Percentiles rank a stretch among this genome's conserved stretches.
phyloP scores from a whole-genome alignment of 2,113 vertebrate species.

The Eidolon helvum region DNA sequence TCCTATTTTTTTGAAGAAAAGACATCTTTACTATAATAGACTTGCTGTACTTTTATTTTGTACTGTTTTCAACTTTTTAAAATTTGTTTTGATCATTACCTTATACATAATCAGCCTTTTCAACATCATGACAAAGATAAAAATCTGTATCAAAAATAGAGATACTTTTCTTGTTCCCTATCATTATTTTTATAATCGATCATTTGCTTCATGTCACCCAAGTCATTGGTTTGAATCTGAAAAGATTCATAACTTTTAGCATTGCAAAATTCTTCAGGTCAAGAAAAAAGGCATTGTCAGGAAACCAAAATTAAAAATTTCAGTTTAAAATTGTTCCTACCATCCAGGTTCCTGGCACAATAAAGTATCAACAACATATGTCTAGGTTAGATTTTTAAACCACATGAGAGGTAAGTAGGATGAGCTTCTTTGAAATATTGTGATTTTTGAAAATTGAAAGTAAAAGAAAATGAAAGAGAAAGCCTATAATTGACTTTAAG shows the following conservation, averaged over 20 bases:
- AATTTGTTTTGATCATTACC: not conserved
- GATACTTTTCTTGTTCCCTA: not conserved
- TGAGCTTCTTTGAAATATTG: not conserved
- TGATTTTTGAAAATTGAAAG: constrained; percentile 54
- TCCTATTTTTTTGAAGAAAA: not conserved
- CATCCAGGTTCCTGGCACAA: constrained; percentile 17
- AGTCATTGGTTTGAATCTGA: not conserved
- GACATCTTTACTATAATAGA: not conserved
- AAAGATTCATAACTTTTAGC: constrained; percentile 9
- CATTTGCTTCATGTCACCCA: not conserved
- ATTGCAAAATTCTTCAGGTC: not conserved
- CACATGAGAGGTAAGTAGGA: constrained; percentile 16
- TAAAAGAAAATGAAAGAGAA: constrained; percentile 32
- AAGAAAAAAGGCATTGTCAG: not conserved
- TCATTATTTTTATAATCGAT: not conserved
- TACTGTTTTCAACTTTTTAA: not conserved
- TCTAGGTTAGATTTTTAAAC: constrained; percentile 50
- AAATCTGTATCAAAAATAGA: not conserved
- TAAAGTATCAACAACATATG: constrained; percentile 50
- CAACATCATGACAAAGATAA: not conserved
- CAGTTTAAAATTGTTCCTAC: constrained; percentile 57
- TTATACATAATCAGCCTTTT: not conserved
- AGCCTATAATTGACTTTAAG: constrained; percentile 17
- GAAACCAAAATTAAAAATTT: constrained; percentile 58
- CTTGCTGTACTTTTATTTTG: not conserved